Base-by-base conservation (phyloP, 2,888 invertebrate genomes). In the Lacanobia wlatinum region DNA sequence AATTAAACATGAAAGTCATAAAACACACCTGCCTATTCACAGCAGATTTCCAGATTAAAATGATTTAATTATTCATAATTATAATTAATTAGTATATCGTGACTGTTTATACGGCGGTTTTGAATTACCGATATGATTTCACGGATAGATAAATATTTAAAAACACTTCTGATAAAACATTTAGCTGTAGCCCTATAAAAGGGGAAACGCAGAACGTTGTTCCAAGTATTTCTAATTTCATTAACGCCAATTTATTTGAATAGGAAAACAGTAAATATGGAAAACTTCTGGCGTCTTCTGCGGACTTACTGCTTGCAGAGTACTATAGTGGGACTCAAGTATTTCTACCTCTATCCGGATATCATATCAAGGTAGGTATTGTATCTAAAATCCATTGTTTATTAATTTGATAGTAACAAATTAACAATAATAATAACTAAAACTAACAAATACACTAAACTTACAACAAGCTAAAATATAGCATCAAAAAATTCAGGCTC, bases 291-390 rank as follows among this genome's bases (percentile, higher is more conserved):
- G 53, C 82, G 76, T 1, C 78, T 94, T 2, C 72, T 94, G 0
- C 88, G 89, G 56, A 91, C 85, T 46, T 95, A 91, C 80, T 95
- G 95, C 70, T 82, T 93, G 34, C 90, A 94, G 70, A 89, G 92
- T 60, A 91, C 92, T n/a, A 84, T 95, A 48, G 76, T 93, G 46
- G 95, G 95, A 0, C 82, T 95, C 0, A 96, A 96, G 79, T 95
- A 95, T 84, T 94, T 96, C 71, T 96, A 94, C 81, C 82, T 95
- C 40, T 96, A 95, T 83, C 94, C 95, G 1, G 95, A 95, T 82
- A 82, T 79, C 5, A 50, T 94, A 53, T 94, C 96, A 79, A 93
- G 95, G 96, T 95, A 93, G 95, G 96, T 95, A 84, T 56, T 86
- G 80, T 38, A 28, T 28, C 28, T 28, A 28, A 2, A 3, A 28